Conservation (phyloP, 1,140 invertebrate species). For the Palaemon carinicauda region DNA sequence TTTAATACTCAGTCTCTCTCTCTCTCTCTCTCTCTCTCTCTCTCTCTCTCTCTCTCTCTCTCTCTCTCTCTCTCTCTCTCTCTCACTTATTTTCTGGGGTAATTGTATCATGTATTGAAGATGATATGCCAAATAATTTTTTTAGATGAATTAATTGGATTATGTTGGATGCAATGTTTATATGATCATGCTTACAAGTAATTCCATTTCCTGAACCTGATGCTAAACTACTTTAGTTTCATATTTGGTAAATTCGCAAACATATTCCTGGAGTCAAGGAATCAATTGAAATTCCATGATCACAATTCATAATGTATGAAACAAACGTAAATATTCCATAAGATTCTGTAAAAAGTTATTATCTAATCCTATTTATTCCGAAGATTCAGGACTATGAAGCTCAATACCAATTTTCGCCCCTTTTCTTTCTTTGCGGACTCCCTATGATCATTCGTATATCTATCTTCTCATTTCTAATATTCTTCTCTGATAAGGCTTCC, state of each 20-base stretch:
- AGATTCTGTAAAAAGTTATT: no score
- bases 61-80: constrained; percentile 20
- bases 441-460: not conserved
- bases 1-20: no score
- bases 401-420: not conserved
- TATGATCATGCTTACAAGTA: not conserved
- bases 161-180: no score
- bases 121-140: not conserved
- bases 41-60: not conserved
- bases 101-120: no score
- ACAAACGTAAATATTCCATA: no score
- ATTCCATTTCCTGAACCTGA: not conserved
- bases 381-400: no score
- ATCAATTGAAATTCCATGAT: no score
- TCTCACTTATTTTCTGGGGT: not conserved
- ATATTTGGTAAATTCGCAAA: no score
- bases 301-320: no score
- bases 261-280: no score
- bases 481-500: not conserved
- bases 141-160: not conserved
- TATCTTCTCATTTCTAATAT: not conserved
- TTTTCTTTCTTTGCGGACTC: not conserved
- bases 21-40: not conserved
- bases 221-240: no score
- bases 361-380: no score